Base-by-base conservation (phyloP, 2,888 invertebrate species). In the Fragum whitleyi region DNA sequence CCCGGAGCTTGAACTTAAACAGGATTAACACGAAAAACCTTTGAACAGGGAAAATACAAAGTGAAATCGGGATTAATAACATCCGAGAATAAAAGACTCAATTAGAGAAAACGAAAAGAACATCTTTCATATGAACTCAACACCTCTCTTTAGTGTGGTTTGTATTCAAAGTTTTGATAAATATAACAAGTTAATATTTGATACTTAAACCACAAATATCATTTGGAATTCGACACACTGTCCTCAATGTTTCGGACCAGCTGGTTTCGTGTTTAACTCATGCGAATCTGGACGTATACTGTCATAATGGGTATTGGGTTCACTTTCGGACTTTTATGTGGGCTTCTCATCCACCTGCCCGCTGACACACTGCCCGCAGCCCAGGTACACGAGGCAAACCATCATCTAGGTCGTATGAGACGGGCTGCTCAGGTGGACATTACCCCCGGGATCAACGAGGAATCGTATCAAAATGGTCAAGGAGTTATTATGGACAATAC, bases 341-440 rank as follows among this genome's bases (percentile, higher is more conserved):
- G 90, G 61, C 85, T 91, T 57, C 82, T 90, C 21, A 79, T 90
- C 42, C 90, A 91, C 70, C 83, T 91, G 14, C 91, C 91, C 9
- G 89, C 85, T 2, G 88, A 89, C 59, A 86, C 88, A 6, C 78
- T 90, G 68, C 90, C 90, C 9, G 86, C 90, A 39, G 39, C 47
- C 28, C 29, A 57, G 26, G 28, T 74, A 5, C 77, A 82, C 59
- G 81, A 79, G 7, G 76, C 71, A 7, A 16, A 5, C 16, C 77
- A 74, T 23, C 78, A 83, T 32, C 72, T 77, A 14, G 62, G 71
- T 14, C 53, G 85, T 39, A 70, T 74, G n/a, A 62, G 74, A 29
- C 70, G 79, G 42, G 69, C 71, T 0, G 80, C 78, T 2, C 73
- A 78, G 57, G 32, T 71, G 51, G 76, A 74, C 14, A 28, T 61